These are phyloP conservation scores for Gallinago solitaria DNA, from an alignment of 2,797 vertebrate species.

Conservation along the genomic window DNA sequence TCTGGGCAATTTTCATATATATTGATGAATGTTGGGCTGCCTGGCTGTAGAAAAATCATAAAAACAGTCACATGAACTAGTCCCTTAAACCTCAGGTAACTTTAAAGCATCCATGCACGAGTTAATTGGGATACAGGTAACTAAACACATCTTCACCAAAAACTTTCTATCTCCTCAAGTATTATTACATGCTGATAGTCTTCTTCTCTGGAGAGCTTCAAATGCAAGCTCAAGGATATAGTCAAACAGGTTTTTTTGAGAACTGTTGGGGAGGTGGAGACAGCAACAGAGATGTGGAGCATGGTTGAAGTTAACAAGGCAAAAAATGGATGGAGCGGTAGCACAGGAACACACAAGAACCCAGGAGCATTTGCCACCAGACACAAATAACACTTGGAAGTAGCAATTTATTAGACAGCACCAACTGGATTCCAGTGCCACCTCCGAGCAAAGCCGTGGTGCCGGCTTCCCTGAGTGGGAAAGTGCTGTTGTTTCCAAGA, in stretches of 20 bases:
- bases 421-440: background rate
- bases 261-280: background rate
- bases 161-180: background rate
- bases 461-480: background rate
- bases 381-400: background rate
- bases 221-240: background rate
- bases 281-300: background rate
- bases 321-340: background rate
- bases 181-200: background rate
- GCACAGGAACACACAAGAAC: background rate
- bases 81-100: background rate
- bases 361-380: background rate
- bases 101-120: background rate
- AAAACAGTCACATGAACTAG: background rate
- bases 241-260: background rate
- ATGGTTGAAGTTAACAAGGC: background rate
- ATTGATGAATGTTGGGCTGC: conserved; percentile 72
- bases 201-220: background rate
- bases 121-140: background rate
- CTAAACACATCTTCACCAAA: background rate
- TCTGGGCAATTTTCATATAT: conserved; percentile 89
- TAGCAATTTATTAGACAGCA: background rate
- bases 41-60: conserved; percentile 75
- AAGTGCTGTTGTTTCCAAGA: background rate
- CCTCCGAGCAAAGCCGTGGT: background rate